Conservation (phyloP, 2,797 vertebrate species). For the Dicrostonyx torquatus region DNA sequence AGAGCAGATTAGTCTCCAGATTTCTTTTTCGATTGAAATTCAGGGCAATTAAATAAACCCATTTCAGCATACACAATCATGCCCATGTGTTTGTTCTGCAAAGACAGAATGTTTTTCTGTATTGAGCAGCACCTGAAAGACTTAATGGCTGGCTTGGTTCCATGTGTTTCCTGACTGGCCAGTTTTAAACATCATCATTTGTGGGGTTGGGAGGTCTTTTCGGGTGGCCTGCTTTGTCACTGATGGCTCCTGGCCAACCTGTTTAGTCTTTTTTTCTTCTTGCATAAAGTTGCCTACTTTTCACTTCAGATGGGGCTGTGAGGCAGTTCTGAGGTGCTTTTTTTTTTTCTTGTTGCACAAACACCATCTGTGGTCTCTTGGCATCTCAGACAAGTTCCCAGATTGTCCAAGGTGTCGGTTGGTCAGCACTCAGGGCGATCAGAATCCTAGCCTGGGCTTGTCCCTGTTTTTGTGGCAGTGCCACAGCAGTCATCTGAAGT, state of each 20-base stretch:
- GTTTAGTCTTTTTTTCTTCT: conserved; percentile 37
- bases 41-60: conserved; percentile 37
- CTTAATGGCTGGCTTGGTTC: fast-evolving
- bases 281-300: conserved; percentile 76
- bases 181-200: background rate
- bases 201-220: background rate
- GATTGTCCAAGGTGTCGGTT: background rate
- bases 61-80: background rate
- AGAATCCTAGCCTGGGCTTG: background rate
- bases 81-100: conserved; percentile 27
- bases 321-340: conserved; percentile 60
- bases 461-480: too few relatives aligned
- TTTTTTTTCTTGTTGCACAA: conserved; percentile 28
- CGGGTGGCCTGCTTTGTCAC: background rate
- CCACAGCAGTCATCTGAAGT: fast-evolving
- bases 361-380: conserved; percentile 66
- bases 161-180: background rate
- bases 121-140: background rate
- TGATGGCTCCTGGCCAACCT: conserved; percentile 62
- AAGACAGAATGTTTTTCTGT: background rate
- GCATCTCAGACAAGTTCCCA: conserved; percentile 26
- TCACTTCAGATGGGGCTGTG: conserved; percentile 69
- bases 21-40: conserved; percentile 64
- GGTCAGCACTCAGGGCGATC: background rate
- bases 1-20: conserved; percentile 28